Evolutionary conservation across 2,888 invertebrate genomes (phyloP), one percentile per base, ranked within the genome.

Genomic region (Hoplodrina ambigua): DNA sequence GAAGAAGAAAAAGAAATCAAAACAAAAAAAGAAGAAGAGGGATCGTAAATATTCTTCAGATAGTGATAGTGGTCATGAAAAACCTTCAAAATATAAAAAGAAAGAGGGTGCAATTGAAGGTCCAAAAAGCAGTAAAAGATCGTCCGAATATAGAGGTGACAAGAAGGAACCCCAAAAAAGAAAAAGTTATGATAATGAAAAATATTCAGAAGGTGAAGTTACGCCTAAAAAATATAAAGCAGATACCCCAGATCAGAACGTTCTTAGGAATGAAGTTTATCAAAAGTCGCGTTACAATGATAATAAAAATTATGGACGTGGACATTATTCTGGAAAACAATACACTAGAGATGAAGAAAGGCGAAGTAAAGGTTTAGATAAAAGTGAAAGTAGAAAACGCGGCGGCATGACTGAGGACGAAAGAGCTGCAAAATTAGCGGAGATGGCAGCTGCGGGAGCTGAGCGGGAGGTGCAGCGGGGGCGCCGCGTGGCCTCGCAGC

Each of bases 371-470:
- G 81, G 80, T 44, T 60, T 62, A 20, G 86, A 82, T 61, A 81
- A 72, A 58, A 85, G 71, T 73, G 85, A 72, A 75, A 69, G 44
- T 71, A 78, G 74, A 63, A 86, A 62, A 69, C 78, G 75, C 33
- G 84, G 78, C 55, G 87, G 85, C 44, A 79, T 94, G 72, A 94
- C 89, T 78, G 89, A 87, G 57, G 88, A 86, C 50, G 97, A 98
- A 88, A 96, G 95, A 70, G 96, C 97, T 54, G 96, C 98, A 56
- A 96, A 95, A 67, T 79, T 95, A 73, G 93, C 93, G 60, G 98
- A 98, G 91, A 99, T 99, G 99, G 97, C 97, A 96, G 96, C 97
- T 13, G 98, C 99, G 89, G 99, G 98, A 0, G 92, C 93, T 1
- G 96, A 97, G 95, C 96, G 97, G 0, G 97, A 98, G 87, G 94